These are phyloP conservation scores for Scolopax mira DNA, from an alignment of 2,113 vertebrate species.

Conservation along the genomic window DNA sequence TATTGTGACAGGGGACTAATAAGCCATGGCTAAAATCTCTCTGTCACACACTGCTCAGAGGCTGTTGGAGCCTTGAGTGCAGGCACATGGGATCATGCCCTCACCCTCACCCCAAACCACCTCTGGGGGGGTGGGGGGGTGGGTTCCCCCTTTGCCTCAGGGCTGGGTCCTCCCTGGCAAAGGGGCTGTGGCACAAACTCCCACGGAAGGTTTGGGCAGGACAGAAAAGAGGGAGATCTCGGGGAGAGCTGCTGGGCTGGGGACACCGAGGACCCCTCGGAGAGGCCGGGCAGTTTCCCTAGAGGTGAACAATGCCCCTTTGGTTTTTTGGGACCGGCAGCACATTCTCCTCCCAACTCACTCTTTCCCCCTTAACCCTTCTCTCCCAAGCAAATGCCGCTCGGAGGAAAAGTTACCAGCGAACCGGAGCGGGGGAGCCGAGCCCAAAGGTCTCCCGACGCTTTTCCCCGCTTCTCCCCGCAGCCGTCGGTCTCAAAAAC, in stretches of 20 bases:
- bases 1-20: not conserved
- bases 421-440: not conserved
- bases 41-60: not conserved
- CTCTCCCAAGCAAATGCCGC: not conserved
- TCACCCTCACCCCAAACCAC: not conserved
- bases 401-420: not conserved
- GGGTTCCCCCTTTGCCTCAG: not conserved
- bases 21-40: not conserved
- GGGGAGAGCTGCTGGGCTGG: not conserved
- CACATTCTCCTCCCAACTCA: not conserved
- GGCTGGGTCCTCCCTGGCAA: not conserved
- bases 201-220: not conserved
- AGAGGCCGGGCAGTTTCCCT: not conserved
- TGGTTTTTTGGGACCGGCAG: conserved; percentile 31
- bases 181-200: not conserved
- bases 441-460: not conserved
- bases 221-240: not conserved
- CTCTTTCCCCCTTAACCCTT: not conserved
- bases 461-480: no score
- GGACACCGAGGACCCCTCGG: not conserved
- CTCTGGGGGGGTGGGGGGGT: not conserved
- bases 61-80: not conserved
- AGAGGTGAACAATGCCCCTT: conserved; percentile 44
- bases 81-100: not conserved
- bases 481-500: not conserved